A percentile compares a stretch with the other conserved stretches of the same genome.
Conservation (phyloP, 2,888 invertebrate species). For the Ectemnius cavifrons region DNA sequence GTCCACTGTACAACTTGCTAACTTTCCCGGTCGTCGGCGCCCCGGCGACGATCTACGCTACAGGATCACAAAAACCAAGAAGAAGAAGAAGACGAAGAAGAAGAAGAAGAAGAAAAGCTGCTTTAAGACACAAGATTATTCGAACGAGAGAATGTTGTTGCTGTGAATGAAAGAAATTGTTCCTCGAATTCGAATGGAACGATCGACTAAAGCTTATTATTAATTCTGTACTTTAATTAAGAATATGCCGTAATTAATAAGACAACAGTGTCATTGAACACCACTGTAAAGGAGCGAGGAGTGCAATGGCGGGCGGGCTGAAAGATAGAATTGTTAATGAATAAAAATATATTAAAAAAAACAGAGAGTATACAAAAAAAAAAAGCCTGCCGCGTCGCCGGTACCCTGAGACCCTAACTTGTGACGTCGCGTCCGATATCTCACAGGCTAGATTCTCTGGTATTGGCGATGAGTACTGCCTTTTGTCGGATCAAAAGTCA, state of each 20-base stretch:
- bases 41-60: constrained; percentile 57
- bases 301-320: constrained; percentile 73
- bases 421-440: constrained; percentile 83
- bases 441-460: constrained; percentile 87
- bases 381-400: constrained; percentile 81
- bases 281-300: constrained; percentile 45
- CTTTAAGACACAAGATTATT: no score
- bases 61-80: neutral
- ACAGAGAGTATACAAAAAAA: no score
- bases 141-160: no score
- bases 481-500: constrained; percentile 75
- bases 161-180: no score
- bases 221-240: no score
- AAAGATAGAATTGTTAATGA: constrained; percentile 43
- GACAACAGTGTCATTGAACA: constrained; percentile 8
- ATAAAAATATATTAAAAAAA: no score
- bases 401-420: constrained; percentile 89
- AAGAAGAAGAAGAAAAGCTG: no score
- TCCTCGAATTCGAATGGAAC: no score
- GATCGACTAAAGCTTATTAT: no score
- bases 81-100: no score
- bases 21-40: constrained; percentile 88
- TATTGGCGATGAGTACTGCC: constrained; percentile 81
- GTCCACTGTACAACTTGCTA: constrained; percentile 98
- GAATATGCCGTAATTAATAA: no score